These are phyloP conservation scores for Scolopax mira DNA, from an alignment of 2,113 vertebrate genomes.

Conservation along the genomic window DNA sequence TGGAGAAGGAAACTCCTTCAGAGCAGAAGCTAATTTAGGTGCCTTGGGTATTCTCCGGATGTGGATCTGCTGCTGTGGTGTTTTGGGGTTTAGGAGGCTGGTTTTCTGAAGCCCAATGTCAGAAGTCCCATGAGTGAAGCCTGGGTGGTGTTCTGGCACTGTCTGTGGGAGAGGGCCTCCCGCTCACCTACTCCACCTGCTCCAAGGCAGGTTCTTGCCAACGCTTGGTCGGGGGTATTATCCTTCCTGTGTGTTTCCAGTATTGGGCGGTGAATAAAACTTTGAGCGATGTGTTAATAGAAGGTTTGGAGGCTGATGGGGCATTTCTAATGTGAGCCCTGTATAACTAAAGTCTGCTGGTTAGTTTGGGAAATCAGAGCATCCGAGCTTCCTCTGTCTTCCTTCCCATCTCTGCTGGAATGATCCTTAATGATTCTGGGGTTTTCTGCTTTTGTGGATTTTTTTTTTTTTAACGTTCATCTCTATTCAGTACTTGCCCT, in stretches of 20 bases:
- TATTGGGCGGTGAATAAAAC: background rate
- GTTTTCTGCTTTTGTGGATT: background rate
- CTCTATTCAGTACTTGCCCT: background rate
- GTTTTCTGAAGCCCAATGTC: background rate
- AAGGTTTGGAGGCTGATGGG: background rate
- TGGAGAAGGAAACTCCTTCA: background rate
- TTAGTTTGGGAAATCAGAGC: background rate
- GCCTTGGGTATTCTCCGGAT: background rate
- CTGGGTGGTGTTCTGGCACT: background rate
- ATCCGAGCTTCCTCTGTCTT: background rate
- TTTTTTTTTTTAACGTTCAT: background rate
- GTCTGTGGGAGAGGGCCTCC: background rate
- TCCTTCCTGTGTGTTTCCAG: background rate
- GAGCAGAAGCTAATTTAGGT: background rate
- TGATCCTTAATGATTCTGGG: background rate
- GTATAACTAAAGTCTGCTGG: background rate
- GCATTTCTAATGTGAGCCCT: background rate
- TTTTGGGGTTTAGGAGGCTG: background rate
- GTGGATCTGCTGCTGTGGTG: background rate
- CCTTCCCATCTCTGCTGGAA: background rate
- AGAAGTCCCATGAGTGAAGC: fast-evolving
- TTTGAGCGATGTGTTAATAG: background rate
- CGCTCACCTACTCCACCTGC: background rate
- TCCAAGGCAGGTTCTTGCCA: background rate
- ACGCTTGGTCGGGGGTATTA: fast-evolving